Evolutionary conservation across 2,888 invertebrate species (phyloP).

Genomic region (Drosophila robusta): DNA sequence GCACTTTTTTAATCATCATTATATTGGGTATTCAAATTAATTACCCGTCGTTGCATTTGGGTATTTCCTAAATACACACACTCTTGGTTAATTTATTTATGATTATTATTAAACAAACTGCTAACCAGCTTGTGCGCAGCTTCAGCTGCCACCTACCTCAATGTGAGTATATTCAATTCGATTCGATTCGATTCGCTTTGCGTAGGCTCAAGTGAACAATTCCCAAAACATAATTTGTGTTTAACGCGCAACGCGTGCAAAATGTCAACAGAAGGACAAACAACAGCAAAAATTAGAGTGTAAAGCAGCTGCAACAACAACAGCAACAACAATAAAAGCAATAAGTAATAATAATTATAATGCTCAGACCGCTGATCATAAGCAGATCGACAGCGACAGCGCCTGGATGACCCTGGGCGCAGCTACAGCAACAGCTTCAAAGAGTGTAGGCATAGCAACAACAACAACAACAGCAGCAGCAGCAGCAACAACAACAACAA

Average conservation of each 20-base stretch:
- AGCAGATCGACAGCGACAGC: slow-evolving; percentile 65
- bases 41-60: not conserved
- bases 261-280: slow-evolving; percentile 81
- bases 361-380: slow-evolving; percentile 69
- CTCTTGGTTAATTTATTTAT: slow-evolving; percentile 17
- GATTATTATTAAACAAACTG: slow-evolving; percentile 7
- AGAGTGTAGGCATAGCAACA: slow-evolving; percentile 32
- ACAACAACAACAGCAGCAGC: slow-evolving; percentile 22
- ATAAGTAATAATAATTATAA: slow-evolving; percentile 64
- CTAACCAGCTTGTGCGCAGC: slow-evolving; percentile 10
- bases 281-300: slow-evolving; percentile 51
- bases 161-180: slow-evolving; percentile 4
- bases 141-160: slow-evolving; percentile 29
- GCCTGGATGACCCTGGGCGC: slow-evolving; percentile 63
- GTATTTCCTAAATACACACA: slow-evolving; percentile 22
- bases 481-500: slow-evolving; percentile 17
- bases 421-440: slow-evolving; percentile 17
- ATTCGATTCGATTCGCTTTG: slow-evolving; percentile 24
- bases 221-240: slow-evolving; percentile 27
- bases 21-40: not conserved
- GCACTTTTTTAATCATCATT: slow-evolving; percentile 10
- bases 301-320: slow-evolving; percentile 32
- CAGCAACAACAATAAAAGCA: slow-evolving; percentile 32
- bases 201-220: slow-evolving; percentile 41
- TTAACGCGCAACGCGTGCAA: slow-evolving; percentile 68